phyloP scores from a whole-genome alignment of 1,140 invertebrate species.

The Trichomalopsis sarcophagae region DNA sequence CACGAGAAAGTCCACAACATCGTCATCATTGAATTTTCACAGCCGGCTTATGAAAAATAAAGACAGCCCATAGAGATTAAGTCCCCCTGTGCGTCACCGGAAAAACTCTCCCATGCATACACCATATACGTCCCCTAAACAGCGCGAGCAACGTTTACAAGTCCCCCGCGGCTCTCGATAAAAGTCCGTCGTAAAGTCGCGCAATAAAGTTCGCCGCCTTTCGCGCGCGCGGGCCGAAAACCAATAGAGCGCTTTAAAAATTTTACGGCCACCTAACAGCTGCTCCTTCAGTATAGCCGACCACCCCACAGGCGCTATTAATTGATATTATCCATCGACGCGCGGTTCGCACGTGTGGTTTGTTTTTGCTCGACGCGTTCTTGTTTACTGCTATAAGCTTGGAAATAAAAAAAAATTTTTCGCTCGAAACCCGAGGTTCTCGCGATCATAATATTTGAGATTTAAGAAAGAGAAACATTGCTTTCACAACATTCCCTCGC shows the following conservation, averaged over 20 bases:
- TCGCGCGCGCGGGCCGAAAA: conserved; percentile 6
- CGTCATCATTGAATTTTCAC: conserved; percentile 26
- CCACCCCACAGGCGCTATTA: not conserved
- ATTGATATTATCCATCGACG: conserved; percentile 4
- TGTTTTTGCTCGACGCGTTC: not conserved
- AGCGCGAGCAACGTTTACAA: conserved; percentile 3
- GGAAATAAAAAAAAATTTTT: too few relatives aligned
- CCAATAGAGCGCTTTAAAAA: conserved; percentile 27
- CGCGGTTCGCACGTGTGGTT: not conserved
- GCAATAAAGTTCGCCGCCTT: not conserved
- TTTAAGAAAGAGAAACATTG: not conserved
- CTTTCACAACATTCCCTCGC: not conserved
- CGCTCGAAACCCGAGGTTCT: not conserved
- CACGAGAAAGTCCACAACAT: conserved; percentile 20
- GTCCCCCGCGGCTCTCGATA: conserved; percentile 38
- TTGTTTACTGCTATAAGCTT: too few relatives aligned
- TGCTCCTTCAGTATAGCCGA: not conserved
- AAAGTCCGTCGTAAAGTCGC: conserved; percentile 44
- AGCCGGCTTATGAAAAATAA: conserved; percentile 25
- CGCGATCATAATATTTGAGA: not conserved
- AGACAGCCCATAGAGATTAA: not conserved
- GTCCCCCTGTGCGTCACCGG: not conserved
- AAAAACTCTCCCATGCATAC: not conserved
- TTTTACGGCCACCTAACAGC: conserved; percentile 16
- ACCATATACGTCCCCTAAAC: not conserved